Conservation (phyloP, 2,113 vertebrate genomes). For the Glaucomys volans region DNA sequence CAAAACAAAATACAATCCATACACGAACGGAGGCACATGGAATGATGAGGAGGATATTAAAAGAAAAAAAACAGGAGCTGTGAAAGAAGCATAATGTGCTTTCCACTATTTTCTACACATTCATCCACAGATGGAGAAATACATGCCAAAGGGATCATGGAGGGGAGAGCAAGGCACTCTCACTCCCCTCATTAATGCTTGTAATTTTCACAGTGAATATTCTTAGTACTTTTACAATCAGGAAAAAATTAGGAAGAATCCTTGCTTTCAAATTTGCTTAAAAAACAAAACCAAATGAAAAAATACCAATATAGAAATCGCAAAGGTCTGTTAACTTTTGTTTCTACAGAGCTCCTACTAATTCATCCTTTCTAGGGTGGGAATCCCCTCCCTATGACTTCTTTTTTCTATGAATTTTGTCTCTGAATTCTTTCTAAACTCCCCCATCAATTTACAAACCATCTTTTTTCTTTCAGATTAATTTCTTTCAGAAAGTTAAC, state of each 20-base stretch:
- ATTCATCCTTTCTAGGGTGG: neutral
- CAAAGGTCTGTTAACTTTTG: neutral
- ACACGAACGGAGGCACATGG: neutral
- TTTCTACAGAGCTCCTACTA: neutral
- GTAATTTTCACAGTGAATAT: constrained; percentile 26
- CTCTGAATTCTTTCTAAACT: constrained; percentile 52
- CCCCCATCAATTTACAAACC: neutral
- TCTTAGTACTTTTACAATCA: neutral
- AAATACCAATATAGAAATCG: neutral
- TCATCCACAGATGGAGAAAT: neutral
- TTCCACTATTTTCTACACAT: neutral
- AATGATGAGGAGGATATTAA: neutral
- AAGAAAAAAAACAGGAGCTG: neutral
- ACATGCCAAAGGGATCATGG: neutral
- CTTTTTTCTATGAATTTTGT: neutral
- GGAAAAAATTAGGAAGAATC: neutral
- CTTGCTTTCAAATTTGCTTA: constrained; percentile 10
- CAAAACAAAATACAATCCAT: constrained; percentile 23
- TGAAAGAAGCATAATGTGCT: neutral
- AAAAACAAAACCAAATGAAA: neutral
- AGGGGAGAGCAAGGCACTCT: neutral
- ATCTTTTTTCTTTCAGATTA: constrained; percentile 25
- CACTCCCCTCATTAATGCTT: neutral
- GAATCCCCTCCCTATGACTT: neutral
- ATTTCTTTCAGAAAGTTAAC: constrained; percentile 43